Evolutionary conservation across 2,113 vertebrate genomes (phyloP).

Genomic region (Piprites chloris): DNA sequence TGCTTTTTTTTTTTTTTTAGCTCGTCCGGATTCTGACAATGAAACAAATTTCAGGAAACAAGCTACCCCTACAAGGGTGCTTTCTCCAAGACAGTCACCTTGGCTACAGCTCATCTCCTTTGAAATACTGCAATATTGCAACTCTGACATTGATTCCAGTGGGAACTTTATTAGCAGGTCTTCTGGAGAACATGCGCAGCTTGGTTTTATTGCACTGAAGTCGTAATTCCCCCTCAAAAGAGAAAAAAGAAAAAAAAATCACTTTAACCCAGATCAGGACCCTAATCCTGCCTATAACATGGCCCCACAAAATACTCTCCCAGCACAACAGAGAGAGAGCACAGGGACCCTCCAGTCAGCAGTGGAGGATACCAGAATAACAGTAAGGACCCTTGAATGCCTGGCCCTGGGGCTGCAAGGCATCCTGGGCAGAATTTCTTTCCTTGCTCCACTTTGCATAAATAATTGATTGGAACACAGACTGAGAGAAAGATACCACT

Average conservation of each 20-base stretch:
- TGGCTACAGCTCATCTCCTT: not conserved
- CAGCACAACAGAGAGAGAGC: not conserved
- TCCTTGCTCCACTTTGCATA: not conserved
- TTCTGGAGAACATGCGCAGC: not conserved
- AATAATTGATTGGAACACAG: constrained; percentile 1
- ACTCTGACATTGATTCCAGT: not conserved
- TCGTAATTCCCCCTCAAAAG: not conserved
- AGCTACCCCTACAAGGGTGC: not conserved
- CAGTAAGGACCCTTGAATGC: accelerated
- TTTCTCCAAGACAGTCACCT: not conserved
- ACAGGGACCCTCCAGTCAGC: not conserved
- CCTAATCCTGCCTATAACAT: not conserved
- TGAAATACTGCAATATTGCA: not conserved
- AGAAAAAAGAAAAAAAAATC: not conserved
- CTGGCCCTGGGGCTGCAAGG: not conserved
- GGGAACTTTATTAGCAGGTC: not conserved
- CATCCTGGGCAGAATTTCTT: not conserved
- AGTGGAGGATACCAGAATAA: no score
- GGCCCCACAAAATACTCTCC: not conserved
- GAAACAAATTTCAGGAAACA: not conserved
- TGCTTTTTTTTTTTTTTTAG: not conserved
- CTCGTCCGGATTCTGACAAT: not conserved
- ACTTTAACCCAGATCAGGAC: not conserved
- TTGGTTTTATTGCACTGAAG: not conserved
- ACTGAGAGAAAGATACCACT: not conserved